Conservation (phyloP, 2,888 invertebrate genomes). For the Patella caerulea region DNA sequence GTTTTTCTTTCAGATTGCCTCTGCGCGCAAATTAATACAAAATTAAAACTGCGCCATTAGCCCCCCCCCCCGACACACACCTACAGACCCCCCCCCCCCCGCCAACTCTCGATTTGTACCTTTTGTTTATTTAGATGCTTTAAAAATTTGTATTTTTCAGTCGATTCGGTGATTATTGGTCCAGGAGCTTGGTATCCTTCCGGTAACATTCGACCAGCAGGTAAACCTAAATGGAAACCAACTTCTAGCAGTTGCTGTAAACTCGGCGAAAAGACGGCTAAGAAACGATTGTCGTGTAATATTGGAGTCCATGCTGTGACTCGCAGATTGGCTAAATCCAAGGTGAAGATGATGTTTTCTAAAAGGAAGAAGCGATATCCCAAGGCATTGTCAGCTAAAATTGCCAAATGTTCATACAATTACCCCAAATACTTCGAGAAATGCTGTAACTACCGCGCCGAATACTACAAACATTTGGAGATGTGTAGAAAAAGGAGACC, state of each 20-base stretch:
- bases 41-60: too few relatives aligned
- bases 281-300: constrained; percentile 52
- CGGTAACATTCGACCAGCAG: background rate
- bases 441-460: constrained; percentile 47
- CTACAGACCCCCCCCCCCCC: too few relatives aligned
- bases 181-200: background rate
- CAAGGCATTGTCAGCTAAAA: constrained; percentile 43
- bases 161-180: background rate
- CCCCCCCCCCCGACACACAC: too few relatives aligned
- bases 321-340: constrained; percentile 37
- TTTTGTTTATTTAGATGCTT: too few relatives aligned
- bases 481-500: constrained; percentile 36
- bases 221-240: constrained; percentile 27
- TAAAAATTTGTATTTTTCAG: background rate
- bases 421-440: constrained; percentile 53
- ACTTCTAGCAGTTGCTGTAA: constrained; percentile 53
- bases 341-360: constrained; percentile 13
- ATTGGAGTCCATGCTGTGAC: constrained; percentile 47
- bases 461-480: constrained; percentile 41
- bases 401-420: constrained; percentile 47
- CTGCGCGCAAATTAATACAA: too few relatives aligned
- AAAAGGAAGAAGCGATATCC: constrained; percentile 24
- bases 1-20: too few relatives aligned
- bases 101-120: too few relatives aligned
- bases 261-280: constrained; percentile 59